Base-by-base conservation (phyloP, 1,140 invertebrate species). In the Ceratina australensis region DNA sequence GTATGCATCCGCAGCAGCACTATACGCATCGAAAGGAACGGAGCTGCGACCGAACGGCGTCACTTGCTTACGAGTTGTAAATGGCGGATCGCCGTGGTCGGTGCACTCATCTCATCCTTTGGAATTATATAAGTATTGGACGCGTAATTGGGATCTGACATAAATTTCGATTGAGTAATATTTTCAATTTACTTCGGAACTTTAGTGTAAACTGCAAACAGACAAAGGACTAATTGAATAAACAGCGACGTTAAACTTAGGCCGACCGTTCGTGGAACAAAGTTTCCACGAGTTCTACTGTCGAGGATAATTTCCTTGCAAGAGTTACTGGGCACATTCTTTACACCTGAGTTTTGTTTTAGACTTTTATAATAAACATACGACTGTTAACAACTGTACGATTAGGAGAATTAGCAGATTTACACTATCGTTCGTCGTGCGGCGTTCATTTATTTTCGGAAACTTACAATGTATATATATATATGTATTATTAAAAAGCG, bases 61-160 rank as follows among this genome's bases (percentile, higher is more conserved):
- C 10, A 42, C 33, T 42, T 10, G 5, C 33, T n/a, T 4, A 69
- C n/a, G 26, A 76, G 73, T 69, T 18, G 24, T 16, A 61, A 71
- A 77, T 77, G 74, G 66, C 74, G 67, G 47, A 71, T 33, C 13
- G 15, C 4, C 22, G 28, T 56, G 12, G 57, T 28, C 69, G 74
- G 67, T 77, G 47, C 28, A 20, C 28, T 47, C n/a, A 18, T 77
- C 50, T 71, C 4, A 13, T 63, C 49, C 67, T 54, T 13, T 2
- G 13, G 4, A 15, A n/a, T 42, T 2, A 18, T 50, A 61, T 18
- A 18, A 59, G 26, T 16, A 2, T 71, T 18, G 57, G 28, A 54
- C 49, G 52, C 28, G 18, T 60, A 71, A 47, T 54, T 47, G 61
- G 7, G 4, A 52, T 28, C n/a, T 10, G 7, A 15, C 18, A 22